Conservation (phyloP, 2,113 vertebrate species). For the Sitta europaea region DNA sequence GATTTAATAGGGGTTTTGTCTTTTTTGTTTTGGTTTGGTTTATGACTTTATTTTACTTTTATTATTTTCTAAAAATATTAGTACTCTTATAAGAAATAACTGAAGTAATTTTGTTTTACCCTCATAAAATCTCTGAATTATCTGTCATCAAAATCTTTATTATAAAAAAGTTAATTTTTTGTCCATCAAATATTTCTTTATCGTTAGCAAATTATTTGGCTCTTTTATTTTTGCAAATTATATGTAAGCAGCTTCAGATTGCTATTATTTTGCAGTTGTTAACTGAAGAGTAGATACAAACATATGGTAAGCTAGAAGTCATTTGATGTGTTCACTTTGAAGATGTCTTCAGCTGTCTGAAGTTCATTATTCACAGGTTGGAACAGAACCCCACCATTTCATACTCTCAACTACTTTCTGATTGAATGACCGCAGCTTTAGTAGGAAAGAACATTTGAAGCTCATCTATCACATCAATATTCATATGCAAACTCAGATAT, state of each 20-base stretch:
- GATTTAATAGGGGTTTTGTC: not conserved
- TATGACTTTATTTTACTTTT: not conserved
- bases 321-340: slow-evolving; percentile 23
- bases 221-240: not conserved
- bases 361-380: not conserved
- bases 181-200: not conserved
- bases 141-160: not conserved
- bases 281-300: not conserved
- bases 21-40: not conserved
- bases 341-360: not conserved
- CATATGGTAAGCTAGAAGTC: not conserved
- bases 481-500: not conserved
- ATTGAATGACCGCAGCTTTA: not conserved
- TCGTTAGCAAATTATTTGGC: not conserved
- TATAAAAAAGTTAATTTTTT: not conserved
- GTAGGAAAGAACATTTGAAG: not conserved
- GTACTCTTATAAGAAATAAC: not conserved
- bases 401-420: not conserved
- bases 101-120: not conserved
- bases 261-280: not conserved
- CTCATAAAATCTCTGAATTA: not conserved
- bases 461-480: not conserved
- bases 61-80: not conserved
- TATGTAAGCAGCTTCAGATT: not conserved
- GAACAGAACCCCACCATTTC: not conserved